Base-by-base conservation (phyloP, 2,888 invertebrate species). In the Nomada hirtipes region DNA sequence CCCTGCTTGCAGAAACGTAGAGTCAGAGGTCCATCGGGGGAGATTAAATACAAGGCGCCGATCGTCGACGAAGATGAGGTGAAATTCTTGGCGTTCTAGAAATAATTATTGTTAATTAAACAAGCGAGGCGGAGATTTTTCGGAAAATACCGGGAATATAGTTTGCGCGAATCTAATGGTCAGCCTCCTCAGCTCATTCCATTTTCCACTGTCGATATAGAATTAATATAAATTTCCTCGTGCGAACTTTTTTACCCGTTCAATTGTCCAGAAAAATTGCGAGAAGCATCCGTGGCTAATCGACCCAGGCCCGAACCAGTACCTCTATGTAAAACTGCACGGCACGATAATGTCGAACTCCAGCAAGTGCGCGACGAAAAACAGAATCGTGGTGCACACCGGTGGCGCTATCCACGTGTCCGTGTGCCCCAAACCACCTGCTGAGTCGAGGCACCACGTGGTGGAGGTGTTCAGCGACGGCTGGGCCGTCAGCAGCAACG, bases 391-490 rank as follows among this genome's bases (percentile, higher is more conserved):
- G 3, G 95, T 98, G 4, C 97, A 97, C 91, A 96, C 97, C 61
- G 97, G 97, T 0, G 95, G 96, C 42, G 89, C 95, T n/a, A 92
- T 95, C 0, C 95, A 95, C 23, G 95, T 95, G 52, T 95, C 96
- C 64, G 95, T 96, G 59, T 97, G 96, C 88, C 96, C 96, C 0
- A 94, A 95, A 80, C 94, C 94, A 61, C 93, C 94, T 2, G 92
- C 94, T 59, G 95, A 95, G 61, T 93, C 94, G 63, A 95, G 95
- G 44, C 95, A 96, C 76, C 96, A 96, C 83, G 94, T 96, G 84
- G 97, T 97, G 26, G 97, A 97, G 94, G 96, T 98, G 67, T 98
- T 98, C 93, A 98, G 97, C 64, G 97, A 97, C 89, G 98, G 98
- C 52, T 98, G 98, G 98, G 93, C 94, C 79, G 91, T 94, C 80